Evolutionary conservation across 2,797 vertebrate species (phyloP), one percentile per base, ranked within the genome.

Genomic region (Peromyscus attwateri): DNA sequence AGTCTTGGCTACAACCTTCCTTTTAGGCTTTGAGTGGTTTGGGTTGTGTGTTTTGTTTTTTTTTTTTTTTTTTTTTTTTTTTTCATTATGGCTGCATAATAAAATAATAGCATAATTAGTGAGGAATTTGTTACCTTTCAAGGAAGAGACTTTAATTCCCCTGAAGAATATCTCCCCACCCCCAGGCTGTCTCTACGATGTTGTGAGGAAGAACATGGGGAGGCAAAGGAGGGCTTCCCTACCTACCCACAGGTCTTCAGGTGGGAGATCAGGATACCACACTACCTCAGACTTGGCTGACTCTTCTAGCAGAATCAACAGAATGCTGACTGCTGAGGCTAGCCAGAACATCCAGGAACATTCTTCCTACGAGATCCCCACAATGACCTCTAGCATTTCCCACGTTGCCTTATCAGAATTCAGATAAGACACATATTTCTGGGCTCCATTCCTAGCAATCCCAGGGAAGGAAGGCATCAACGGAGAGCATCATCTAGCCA

Each of bases 71-170:
- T 40, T 73, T 97, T 93, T 40, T 73, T 97, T 93, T 97, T 98
- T 98, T 98, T 98, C 97, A 97, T 98, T 98, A 98, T 97, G 73
- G 82, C 97, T 97, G 96, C 96, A 97, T 98, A 98, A 98, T 98
- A 98, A 97, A 98, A 98, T 98, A 98, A 98, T 98, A 97, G 96
- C 95, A 94, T 97, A 91, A 97, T 96, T 73, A 93, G 92, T 95
- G 91, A 40, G 27, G 93, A 97, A 97, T 98, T 97, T 95, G 96
- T 93, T 97, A 49, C 77, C 89, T 97, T 95, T 95, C 91, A 46
- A 90, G 89, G 84, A 95, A 97, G 96, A 94, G 81, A 93, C 91
- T 95, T 95, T 97, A 97, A 95, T 94, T 87, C 94, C 83, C 21
- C 83, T 71, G 49, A 91, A 96, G 95, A 95, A 91, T 14, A 85